Base-by-base conservation (phyloP, 2,888 invertebrate species). In the Timandra comae region DNA sequence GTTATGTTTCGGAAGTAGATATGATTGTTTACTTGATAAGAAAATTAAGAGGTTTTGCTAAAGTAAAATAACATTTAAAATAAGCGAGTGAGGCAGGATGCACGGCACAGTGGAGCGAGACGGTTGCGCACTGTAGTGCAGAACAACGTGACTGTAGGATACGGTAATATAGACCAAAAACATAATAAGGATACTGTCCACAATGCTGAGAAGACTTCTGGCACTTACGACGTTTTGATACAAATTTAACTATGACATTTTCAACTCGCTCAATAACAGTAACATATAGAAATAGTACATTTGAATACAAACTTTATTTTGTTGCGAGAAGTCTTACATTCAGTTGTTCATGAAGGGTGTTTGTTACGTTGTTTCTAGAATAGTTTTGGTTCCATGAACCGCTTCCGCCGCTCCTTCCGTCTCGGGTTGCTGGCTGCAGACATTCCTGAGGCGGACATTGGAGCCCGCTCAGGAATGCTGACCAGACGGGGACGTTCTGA, bases 351-450 rank as follows among this genome's bases (percentile, higher is more conserved):
- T 3, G 2, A 2, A 43, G 56, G 56, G 41, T 49, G 27, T 27
- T 31, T 52, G 52, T 65, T 13, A 25, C 24, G 2, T 11, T n/a
- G n/a, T n/a, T n/a, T n/a, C 21, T 6, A 16, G 12, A n/a, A 23
- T 7, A 2, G 8, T 7, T 1, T 51, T 49, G 57, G 66, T 79
- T 80, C 71, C 68, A 77, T 79, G 81, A 78, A 82, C 81, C 76
- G 84, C 82, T 85, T 84, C 84, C 84, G 84, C 74, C 72, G 78
- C 75, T 79, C 72, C 79, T 84, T 84, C 84, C 84, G 84, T 82
- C 80, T 84, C 82, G 82, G 73, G 77, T 82, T 81, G 78, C 80
- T 78, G 64, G 69, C 63, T 74, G 69, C 61, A 65, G 63, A 69
- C 74, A 81, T 81, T 81, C 80, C 75, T 67, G 56, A 63, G 72